phyloP scores from a whole-genome alignment of 2,797 vertebrate species.

The Thripadectes ignobilis region DNA sequence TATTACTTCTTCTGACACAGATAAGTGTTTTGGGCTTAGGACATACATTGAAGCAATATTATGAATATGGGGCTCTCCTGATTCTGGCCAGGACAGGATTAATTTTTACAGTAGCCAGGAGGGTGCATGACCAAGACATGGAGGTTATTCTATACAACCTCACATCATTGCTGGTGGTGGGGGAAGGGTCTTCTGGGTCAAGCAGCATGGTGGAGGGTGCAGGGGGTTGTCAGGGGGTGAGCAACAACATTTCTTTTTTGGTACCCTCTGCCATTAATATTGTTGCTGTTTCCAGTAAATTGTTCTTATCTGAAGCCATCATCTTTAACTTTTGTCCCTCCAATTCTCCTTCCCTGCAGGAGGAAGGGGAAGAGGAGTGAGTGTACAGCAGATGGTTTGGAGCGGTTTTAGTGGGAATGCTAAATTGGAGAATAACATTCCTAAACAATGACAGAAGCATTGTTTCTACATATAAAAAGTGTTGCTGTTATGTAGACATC shows the following conservation, averaged over 20 bases:
- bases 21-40: not conserved
- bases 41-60: not conserved
- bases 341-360: not conserved
- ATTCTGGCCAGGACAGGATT: not conserved
- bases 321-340: not conserved
- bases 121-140: not conserved
- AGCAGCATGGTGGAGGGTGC: accelerated
- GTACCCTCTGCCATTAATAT: not conserved
- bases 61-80: not conserved
- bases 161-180: not conserved
- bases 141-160: accelerated
- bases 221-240: accelerated
- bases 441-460: not conserved
- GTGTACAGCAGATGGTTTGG: accelerated
- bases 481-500: not conserved
- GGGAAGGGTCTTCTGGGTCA: not conserved
- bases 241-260: not conserved
- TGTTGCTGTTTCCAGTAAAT: not conserved
- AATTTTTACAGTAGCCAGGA: not conserved
- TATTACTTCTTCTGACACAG: not conserved
- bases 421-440: not conserved
- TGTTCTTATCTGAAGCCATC: not conserved
- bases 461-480: not conserved
- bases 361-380: not conserved
- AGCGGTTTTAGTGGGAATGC: not conserved